Conservation (phyloP, 2,113 vertebrate genomes). For the Phyllostomus hastatus region DNA sequence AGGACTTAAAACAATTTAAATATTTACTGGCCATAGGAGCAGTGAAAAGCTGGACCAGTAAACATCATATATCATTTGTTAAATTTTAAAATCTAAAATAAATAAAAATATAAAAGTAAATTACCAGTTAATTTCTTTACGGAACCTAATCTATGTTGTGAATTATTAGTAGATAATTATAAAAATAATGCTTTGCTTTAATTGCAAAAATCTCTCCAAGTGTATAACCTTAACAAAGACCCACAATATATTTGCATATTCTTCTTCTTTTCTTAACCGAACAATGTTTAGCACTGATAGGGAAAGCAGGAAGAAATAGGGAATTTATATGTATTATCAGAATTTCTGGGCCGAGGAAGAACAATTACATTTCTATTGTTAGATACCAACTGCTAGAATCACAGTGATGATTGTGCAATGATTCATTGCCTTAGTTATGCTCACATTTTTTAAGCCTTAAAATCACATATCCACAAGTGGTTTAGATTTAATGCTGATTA, state of each 20-base stretch:
- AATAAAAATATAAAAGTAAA: neutral
- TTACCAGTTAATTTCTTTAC: neutral
- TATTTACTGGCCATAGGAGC: neutral
- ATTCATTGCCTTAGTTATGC: neutral
- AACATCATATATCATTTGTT: neutral
- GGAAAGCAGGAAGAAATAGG: neutral
- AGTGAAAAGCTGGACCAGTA: neutral
- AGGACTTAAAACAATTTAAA: neutral
- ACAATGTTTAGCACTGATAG: neutral
- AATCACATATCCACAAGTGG: neutral
- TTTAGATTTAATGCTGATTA: conserved; percentile 1
- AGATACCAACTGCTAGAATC: neutral
- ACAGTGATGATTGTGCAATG: neutral
- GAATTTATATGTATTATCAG: neutral
- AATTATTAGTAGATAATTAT: neutral
- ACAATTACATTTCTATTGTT: neutral
- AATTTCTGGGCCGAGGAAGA: neutral
- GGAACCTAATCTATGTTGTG: neutral
- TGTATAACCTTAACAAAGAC: neutral
- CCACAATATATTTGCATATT: neutral
- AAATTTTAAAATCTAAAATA: neutral
- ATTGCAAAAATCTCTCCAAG: neutral
- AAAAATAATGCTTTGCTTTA: neutral
- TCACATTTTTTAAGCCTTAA: neutral
- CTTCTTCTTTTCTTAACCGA: neutral